Percentiles rank a stretch among this genome's conserved stretches.
Evolutionary conservation across 2,888 invertebrate species (phyloP).

Genomic region (Steromphala cineraria): DNA sequence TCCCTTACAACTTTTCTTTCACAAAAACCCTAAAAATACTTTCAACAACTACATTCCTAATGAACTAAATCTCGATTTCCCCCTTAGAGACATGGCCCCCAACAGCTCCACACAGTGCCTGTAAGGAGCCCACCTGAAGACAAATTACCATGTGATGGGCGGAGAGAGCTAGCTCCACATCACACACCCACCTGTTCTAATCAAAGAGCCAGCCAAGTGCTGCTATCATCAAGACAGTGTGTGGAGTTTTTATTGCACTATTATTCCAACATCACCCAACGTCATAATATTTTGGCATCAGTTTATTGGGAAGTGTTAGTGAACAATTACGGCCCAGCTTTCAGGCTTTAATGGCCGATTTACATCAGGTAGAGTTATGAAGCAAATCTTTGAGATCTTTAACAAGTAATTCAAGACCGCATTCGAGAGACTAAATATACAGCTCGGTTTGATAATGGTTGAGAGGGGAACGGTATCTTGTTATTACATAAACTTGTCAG

Average conservation of each 20-base stretch:
- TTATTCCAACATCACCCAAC: background rate
- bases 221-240: background rate
- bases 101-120: background rate
- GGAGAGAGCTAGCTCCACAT: background rate
- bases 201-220: background rate
- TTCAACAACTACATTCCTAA: no score
- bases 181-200: background rate
- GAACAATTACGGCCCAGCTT: background rate
- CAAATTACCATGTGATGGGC: background rate
- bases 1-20: no score
- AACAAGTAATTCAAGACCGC: no score
- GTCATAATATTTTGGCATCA: constrained; percentile 3
- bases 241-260: background rate
- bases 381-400: no score
- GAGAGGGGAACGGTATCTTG: no score
- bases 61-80: no score
- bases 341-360: background rate
- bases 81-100: no score
- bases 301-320: background rate
- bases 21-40: no score
- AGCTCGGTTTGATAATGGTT: no score
- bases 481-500: no score
- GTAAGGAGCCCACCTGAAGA: background rate
- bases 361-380: no score
- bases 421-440: no score